Evolutionary conservation across 2,888 invertebrate genomes (phyloP).

Genomic region (Ctena decussata): DNA sequence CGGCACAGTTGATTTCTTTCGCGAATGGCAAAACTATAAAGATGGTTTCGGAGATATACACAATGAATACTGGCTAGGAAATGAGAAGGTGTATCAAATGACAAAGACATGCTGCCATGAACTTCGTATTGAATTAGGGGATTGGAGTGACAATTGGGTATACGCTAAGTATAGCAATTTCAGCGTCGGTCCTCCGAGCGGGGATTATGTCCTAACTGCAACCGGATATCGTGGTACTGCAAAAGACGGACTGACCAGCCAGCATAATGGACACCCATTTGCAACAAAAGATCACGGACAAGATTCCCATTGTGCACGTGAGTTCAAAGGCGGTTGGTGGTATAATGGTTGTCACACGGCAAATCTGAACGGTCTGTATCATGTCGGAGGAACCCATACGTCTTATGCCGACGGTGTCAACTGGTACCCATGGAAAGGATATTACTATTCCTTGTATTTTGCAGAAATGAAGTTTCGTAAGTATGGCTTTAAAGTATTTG

Average conservation of each 20-base stretch:
- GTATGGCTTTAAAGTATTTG: too few species aligned
- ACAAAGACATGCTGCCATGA: slow-evolving; percentile 10
- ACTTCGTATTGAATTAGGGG: slow-evolving; percentile 42
- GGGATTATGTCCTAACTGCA: slow-evolving; percentile 2
- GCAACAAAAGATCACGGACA: slow-evolving; percentile 27
- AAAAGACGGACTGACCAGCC: not conserved
- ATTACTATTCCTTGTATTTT: slow-evolving; percentile 79
- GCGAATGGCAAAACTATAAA: slow-evolving; percentile 42
- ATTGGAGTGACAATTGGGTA: slow-evolving; percentile 23
- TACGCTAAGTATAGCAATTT: slow-evolving; percentile 38
- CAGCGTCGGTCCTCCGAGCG: slow-evolving; percentile 3
- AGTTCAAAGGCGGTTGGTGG: slow-evolving; percentile 78
- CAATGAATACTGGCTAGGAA: slow-evolving; percentile 47
- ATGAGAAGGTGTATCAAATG: slow-evolving; percentile 29
- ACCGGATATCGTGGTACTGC: slow-evolving; percentile 25
- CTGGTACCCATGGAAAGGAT: slow-evolving; percentile 82
- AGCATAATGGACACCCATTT: not conserved
- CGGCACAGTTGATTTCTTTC: slow-evolving; percentile 41
- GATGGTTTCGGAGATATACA: slow-evolving; percentile 47
- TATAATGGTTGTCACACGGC: slow-evolving; percentile 74
- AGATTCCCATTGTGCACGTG: slow-evolving; percentile 48
- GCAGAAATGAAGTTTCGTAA: slow-evolving; percentile 82
- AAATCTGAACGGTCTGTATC: slow-evolving; percentile 82
- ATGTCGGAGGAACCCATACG: slow-evolving; percentile 73
- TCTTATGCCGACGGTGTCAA: slow-evolving; percentile 81